Evolutionary conservation across 2,888 invertebrate genomes (phyloP), one percentile per base, ranked within the genome.

Genomic region (Eupithecia tripunctaria): DNA sequence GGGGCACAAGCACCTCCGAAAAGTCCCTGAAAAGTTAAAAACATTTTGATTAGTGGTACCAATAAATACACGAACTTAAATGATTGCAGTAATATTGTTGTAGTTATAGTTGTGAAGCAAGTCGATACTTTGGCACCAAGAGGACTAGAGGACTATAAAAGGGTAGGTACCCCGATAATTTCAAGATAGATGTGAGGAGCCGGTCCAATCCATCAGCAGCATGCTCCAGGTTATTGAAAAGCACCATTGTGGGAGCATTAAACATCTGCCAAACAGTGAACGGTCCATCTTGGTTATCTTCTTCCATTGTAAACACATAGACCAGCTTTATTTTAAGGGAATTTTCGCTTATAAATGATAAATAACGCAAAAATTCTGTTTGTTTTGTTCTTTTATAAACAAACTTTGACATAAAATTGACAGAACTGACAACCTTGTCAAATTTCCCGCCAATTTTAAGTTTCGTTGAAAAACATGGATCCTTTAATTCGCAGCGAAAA

Each of bases 251-350:
- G 4, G 96, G 95, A 36, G 95, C 95, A 83, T 96, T 95, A 80
- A 96, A 95, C 89, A 95, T 95, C 89, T 95, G 95, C 96, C 96
- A 96, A 43, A 94, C 92, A n/a, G 91, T 88, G 82, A 92, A 91
- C 2, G 94, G 93, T 0, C 93, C 93, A 80, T 94, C 92, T 79
- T 89, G 89, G 73, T 84, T 89, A 75, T 93, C 93, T 67, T 93
- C 93, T 64, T 94, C 93, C 92, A 94, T 93, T 77, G 21, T 27
- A 70, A n/a, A 47, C 25, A 66, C 36, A 41, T 47, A 32, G 12
- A 27, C 4, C 21, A 15, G 62, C 15, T 38, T 25, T 25, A 38
- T 12, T 21, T 1, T 5, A 25, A 5, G n/a, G 12, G 18, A 63
- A 36, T n/a, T 36, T 36, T 32, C n/a, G 36, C 12, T 12, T 63